Evolutionary conservation across 2,888 invertebrate genomes (phyloP).

Genomic region (Drosophila longiperda): DNA sequence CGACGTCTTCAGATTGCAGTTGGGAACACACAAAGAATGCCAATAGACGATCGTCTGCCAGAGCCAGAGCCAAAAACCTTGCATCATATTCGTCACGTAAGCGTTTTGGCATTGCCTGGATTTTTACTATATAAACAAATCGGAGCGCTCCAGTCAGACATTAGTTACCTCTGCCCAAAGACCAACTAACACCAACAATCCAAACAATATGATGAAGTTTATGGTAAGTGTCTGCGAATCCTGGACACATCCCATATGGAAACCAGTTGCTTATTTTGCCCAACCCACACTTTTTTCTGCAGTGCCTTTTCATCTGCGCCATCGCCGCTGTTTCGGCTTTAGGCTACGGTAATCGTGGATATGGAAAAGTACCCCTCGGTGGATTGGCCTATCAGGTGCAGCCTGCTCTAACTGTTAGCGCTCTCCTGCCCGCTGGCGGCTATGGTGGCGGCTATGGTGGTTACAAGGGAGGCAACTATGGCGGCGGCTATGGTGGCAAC

Average conservation of each 20-base stretch:
- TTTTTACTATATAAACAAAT: slow-evolving; percentile 69
- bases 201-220: slow-evolving; percentile 69
- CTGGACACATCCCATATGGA: background rate
- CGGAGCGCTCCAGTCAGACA: slow-evolving; percentile 48
- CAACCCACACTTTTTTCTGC: background rate
- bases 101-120: slow-evolving; percentile 60
- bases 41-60: slow-evolving; percentile 49
- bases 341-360: slow-evolving; percentile 43
- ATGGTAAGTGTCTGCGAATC: slow-evolving; percentile 63
- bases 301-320: slow-evolving; percentile 71
- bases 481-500: slow-evolving; percentile 48
- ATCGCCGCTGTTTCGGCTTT: slow-evolving; percentile 62
- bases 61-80: slow-evolving; percentile 57
- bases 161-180: slow-evolving; percentile 64
- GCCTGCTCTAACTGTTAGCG: slow-evolving; percentile 66
- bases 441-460: slow-evolving; percentile 51
- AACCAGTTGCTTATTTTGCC: slow-evolving; percentile 12
- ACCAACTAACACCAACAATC: slow-evolving; percentile 54
- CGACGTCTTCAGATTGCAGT: slow-evolving; percentile 70
- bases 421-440: slow-evolving; percentile 55
- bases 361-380: slow-evolving; percentile 53
- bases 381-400: slow-evolving; percentile 70
- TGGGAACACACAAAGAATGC: slow-evolving; percentile 49
- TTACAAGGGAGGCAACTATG: slow-evolving; percentile 30
- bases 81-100: slow-evolving; percentile 74